Percentiles rank a stretch among this genome's conserved stretches.
Conservation (phyloP, 2,797 vertebrate genomes). For the Lycodopsis pacificus region DNA sequence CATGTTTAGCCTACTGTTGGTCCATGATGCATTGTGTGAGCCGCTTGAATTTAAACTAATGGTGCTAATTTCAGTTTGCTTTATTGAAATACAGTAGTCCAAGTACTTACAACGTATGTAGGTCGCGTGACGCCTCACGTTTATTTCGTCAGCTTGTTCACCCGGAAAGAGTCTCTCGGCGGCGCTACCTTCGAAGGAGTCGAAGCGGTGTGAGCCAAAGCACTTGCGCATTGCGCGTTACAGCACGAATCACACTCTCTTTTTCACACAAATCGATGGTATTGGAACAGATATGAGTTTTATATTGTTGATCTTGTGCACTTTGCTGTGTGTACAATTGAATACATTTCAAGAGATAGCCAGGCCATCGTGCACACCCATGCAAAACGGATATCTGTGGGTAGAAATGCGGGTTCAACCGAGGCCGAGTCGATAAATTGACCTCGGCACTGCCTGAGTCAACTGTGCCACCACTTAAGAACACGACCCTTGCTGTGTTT, state of each 20-base stretch:
- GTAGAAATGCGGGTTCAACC: conserved; percentile 10
- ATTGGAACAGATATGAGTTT: not conserved
- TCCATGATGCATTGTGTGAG: not conserved
- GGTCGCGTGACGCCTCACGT: not conserved
- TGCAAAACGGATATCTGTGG: not conserved
- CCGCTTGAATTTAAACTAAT: not conserved
- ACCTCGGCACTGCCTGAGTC: conserved; percentile 54
- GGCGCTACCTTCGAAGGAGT: no score
- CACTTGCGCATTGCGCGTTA: no score
- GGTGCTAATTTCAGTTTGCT: not conserved
- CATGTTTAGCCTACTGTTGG: no score
- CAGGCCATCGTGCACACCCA: accelerated
- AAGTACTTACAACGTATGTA: not conserved
- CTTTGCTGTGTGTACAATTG: not conserved
- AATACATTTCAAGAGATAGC: not conserved
- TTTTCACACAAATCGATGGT: not conserved
- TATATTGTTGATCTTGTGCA: not conserved
- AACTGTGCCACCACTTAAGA: conserved; percentile 37
- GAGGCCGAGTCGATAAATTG: conserved; percentile 16
- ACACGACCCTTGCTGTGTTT: conserved; percentile 42
- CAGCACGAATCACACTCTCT: not conserved
- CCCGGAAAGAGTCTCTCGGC: no score
- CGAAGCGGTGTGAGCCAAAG: no score
- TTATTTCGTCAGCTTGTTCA: not conserved
- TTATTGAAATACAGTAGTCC: not conserved